Evolutionary conservation across 2,797 vertebrate genomes (phyloP).

Genomic region (Poecilia velifera): DNA sequence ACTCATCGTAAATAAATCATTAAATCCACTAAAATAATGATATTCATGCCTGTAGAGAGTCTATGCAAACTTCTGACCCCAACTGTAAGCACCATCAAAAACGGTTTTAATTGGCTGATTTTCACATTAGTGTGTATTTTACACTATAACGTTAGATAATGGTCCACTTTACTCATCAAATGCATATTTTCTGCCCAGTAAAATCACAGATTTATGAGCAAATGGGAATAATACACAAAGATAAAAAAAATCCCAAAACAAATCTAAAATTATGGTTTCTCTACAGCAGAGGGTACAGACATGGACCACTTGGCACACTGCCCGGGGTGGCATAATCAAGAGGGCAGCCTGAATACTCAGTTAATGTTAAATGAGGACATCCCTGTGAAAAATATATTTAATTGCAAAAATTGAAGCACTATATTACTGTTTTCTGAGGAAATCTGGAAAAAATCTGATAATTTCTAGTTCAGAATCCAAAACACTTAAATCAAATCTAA

Average conservation of each 20-base stretch:
- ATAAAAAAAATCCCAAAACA: background rate
- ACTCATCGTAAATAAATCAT: background rate
- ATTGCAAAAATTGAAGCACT: background rate
- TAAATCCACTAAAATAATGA: background rate
- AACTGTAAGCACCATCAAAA: slow-evolving; percentile 1
- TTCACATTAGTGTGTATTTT: background rate
- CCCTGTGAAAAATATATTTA: background rate
- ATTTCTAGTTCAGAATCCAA: background rate
- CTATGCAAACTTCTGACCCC: background rate
- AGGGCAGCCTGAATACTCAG: background rate
- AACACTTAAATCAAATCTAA: background rate
- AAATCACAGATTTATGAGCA: background rate
- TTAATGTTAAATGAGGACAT: background rate
- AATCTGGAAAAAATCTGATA: background rate
- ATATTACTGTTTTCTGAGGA: background rate
- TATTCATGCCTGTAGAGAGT: background rate
- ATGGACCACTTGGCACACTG: background rate
- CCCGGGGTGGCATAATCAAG: background rate
- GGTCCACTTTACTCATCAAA: background rate
- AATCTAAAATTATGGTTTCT: background rate
- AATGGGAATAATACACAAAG: background rate
- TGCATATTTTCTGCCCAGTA: background rate
- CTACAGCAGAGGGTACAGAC: background rate
- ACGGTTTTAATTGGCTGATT: background rate
- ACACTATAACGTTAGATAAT: background rate